Evolutionary conservation across 2,797 vertebrate genomes (phyloP), one percentile per base, ranked within the genome.

Genomic region (Acanthurus tractus): DNA sequence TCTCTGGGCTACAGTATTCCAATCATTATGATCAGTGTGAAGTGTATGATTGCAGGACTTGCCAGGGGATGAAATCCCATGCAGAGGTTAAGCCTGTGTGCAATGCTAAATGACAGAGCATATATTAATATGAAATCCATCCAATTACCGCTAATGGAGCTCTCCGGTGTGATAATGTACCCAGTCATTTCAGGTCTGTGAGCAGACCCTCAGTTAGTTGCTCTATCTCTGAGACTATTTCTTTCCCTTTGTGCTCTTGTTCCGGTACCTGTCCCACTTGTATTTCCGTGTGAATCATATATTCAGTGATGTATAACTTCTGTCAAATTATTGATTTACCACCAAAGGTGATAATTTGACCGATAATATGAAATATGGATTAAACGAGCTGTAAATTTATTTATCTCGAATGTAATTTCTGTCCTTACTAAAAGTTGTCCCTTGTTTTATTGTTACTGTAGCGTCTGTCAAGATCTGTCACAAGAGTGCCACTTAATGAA

Each of bases 401-500:
- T 54, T n/a, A 22, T 22, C 11, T 53, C 13, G 0, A 22, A 69
- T 53, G 49, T 3, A 22, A 65, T 53, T 59, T 38, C 6, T 29
- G 15, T 53, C 53, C 45, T 85, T 83, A 89, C 42, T 84, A 81
- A 79, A 74, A 64, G 81, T 69, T 82, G 79, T 55, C 52, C 70
- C 79, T 70, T 76, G 61, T 82, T 91, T 86, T 89, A 89, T 91
- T 88, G 82, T 85, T 67, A 85, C 63, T 70, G 58, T 79, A 88
- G 25, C 25, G 5, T 29, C 25, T 29, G 25, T 93, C 91, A 93
- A 88, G 88, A 89, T 89, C 76, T 84, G 81, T 85, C 84, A 79
- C 78, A 78, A 93, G 87, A 90, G 89, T 81, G 82, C 88, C 90
- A 92, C 88, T 92, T 94, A 92, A 94, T 91, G 85, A 90, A 89